Evolutionary conservation across 2,888 invertebrate species (phyloP).

Genomic region (Tenodera sinensis): DNA sequence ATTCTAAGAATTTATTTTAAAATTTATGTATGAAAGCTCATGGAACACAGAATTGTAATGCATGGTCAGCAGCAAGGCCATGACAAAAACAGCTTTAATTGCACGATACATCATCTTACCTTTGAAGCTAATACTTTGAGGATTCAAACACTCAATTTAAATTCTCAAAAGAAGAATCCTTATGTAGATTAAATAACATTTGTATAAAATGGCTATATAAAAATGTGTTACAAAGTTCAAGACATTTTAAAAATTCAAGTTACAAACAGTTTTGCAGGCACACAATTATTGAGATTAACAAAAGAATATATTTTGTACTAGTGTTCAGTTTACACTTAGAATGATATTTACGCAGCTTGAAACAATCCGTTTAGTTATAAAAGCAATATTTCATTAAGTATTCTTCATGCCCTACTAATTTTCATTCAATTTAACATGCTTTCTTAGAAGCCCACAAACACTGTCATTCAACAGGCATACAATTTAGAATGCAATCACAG

Average conservation of each 20-base stretch:
- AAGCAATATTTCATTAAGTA: too few species aligned
- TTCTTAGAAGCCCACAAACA: too few species aligned
- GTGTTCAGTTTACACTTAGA: background rate
- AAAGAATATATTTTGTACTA: background rate
- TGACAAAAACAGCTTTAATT: background rate
- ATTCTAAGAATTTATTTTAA: too few species aligned
- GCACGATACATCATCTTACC: background rate
- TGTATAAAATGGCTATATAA: background rate
- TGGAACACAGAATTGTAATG: background rate
- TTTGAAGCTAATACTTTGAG: background rate
- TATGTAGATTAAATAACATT: background rate
- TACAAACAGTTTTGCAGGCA: background rate
- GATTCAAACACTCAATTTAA: background rate
- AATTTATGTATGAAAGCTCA: too few species aligned
- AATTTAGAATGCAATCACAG: too few species aligned
- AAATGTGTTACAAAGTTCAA: background rate
- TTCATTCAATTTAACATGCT: too few species aligned
- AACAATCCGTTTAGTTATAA: background rate
- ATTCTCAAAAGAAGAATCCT: background rate
- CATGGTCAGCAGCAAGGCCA: background rate
- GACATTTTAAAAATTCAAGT: background rate
- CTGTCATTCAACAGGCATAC: too few species aligned
- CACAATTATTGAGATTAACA: background rate
- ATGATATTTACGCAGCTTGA: background rate
- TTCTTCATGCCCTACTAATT: too few species aligned